Conservation (phyloP, 2,113 vertebrate species). For the Pseudopodoces humilis region DNA sequence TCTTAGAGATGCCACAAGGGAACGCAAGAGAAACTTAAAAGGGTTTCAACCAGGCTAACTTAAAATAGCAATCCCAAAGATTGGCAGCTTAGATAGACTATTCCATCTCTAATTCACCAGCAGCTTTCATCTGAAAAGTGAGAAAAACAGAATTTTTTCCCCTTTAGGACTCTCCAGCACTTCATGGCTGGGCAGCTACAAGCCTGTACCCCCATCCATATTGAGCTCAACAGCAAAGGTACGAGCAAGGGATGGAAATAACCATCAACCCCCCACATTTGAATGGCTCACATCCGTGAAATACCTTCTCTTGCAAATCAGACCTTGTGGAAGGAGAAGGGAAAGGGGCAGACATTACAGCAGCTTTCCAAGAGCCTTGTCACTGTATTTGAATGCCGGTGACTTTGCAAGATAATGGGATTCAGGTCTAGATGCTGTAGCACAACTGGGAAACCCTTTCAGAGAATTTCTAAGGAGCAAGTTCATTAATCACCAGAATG, state of each 20-base stretch:
- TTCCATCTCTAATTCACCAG: not conserved
- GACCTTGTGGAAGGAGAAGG: not conserved
- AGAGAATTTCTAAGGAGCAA: not conserved
- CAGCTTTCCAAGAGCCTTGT: not conserved
- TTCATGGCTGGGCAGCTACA: not conserved
- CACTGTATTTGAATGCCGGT: not conserved
- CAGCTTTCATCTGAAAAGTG: not conserved
- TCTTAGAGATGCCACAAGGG: not conserved
- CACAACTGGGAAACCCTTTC: not conserved
- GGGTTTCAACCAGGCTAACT: not conserved
- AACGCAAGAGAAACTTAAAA: not conserved
- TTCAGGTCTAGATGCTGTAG: not conserved
- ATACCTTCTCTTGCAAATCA: not conserved
- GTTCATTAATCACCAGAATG: not conserved
- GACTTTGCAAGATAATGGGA: not conserved
- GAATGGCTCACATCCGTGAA: not conserved
- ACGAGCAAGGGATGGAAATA: not conserved
- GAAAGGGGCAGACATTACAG: not conserved
- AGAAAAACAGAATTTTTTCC: not conserved
- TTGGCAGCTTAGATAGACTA: not conserved
- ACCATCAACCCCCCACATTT: not conserved
- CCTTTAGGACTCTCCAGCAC: not conserved
- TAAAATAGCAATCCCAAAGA: conserved; percentile 8
- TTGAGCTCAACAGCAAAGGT: not conserved
- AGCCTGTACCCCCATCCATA: not conserved